phyloP scores from a whole-genome alignment of 30 jellyfish, hydroid and myxozoan genomes.

The Turritopsis rubra region DNA sequence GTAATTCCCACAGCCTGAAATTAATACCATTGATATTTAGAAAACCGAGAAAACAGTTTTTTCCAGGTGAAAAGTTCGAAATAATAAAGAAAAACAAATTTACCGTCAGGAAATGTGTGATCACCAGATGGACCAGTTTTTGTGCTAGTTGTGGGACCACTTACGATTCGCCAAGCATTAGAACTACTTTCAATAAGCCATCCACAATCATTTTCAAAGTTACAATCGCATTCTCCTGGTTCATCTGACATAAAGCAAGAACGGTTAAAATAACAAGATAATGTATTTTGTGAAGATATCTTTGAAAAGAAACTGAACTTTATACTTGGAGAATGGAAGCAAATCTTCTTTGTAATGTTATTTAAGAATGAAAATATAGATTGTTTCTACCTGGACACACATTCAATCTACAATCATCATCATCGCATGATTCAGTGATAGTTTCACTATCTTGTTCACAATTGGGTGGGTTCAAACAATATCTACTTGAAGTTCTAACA shows the following conservation, averaged over 20 bases:
- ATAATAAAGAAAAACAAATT: constrained; percentile 45
- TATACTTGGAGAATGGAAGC: neutral
- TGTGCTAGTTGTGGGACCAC: constrained; percentile 54
- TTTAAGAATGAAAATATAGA: neutral
- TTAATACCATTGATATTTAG: neutral
- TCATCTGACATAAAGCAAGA: too few species aligned
- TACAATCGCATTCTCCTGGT: neutral
- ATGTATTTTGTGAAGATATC: too few species aligned
- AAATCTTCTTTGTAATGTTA: neutral
- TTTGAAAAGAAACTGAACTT: too few species aligned
- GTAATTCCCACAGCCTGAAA: neutral
- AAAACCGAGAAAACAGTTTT: neutral
- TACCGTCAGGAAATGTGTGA: constrained; percentile 32
- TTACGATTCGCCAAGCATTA: constrained; percentile 40
- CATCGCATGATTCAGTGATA: neutral
- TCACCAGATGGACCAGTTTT: constrained; percentile 75
- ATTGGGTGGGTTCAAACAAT: neutral
- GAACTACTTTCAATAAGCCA: constrained; percentile 44
- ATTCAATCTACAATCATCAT: neutral
- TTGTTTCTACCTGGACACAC: neutral
- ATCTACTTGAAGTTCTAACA: neutral
- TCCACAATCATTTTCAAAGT: constrained; percentile 40
- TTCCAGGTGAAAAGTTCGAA: neutral
- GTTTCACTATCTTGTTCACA: neutral
- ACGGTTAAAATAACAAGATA: too few species aligned